A percentile compares a stretch with the other conserved stretches of the same genome.
Conservation (phyloP, 2,113 vertebrate species). For the Oreochromis niloticus region DNA sequence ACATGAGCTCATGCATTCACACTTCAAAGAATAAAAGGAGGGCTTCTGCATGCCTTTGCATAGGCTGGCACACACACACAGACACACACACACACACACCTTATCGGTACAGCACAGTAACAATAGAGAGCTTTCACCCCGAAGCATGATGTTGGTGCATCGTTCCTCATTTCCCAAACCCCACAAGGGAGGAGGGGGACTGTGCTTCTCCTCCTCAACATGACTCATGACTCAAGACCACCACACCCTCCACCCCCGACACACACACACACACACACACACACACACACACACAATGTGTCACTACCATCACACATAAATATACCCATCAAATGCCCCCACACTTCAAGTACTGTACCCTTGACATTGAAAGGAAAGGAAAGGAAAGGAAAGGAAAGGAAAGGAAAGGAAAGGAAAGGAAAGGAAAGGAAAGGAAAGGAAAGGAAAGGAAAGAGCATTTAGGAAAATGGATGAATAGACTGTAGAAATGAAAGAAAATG, state of each 20-base stretch:
- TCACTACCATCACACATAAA: background rate
- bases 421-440: background rate
- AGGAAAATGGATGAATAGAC: background rate
- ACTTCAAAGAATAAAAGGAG: background rate
- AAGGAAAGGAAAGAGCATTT: background rate
- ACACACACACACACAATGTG: too few relatives aligned
- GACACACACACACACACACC: background rate
- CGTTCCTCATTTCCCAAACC: background rate
- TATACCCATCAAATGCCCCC: background rate
- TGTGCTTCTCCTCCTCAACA: constrained; percentile 1
- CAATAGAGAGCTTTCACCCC: constrained; percentile 25
- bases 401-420: background rate
- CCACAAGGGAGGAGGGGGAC: background rate
- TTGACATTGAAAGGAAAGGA: background rate
- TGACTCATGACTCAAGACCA: constrained; percentile 26
- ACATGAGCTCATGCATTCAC: constrained; percentile 7
- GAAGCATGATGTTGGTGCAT: background rate
- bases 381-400: background rate
- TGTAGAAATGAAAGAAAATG: background rate
- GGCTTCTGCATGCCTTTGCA: background rate
- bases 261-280: too few relatives aligned
- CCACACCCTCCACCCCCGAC: background rate
- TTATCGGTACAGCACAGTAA: constrained; percentile 31
- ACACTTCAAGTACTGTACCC: background rate
- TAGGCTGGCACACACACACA: background rate